Evolutionary conservation across 2,113 vertebrate species (phyloP).

Genomic region (Centrocercus urophasianus): DNA sequence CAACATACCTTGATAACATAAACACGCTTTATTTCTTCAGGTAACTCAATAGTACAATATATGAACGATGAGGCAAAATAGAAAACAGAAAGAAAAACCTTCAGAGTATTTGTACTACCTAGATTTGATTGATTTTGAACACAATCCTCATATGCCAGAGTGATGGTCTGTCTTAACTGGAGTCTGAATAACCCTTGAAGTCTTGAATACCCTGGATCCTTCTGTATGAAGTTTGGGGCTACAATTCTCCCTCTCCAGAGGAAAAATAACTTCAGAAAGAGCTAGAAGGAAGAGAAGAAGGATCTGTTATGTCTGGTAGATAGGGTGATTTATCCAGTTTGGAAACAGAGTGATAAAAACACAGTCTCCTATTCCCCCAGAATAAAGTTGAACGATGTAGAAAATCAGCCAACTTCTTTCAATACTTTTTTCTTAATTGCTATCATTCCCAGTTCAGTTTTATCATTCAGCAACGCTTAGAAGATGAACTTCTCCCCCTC

Average conservation of each 20-base stretch:
- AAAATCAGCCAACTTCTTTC: slow-evolving; percentile 57
- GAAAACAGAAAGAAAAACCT: slow-evolving; percentile 69
- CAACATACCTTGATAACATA: slow-evolving; percentile 53
- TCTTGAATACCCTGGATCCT: slow-evolving; percentile 27
- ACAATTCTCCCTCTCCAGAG: slow-evolving; percentile 20
- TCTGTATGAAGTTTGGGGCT: slow-evolving; percentile 54
- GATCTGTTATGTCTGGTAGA: slow-evolving; percentile 53
- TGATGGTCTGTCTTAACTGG: slow-evolving; percentile 58
- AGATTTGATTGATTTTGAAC: slow-evolving; percentile 63
- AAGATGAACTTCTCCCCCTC: background rate
- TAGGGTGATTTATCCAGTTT: slow-evolving; percentile 55
- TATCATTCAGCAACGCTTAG: slow-evolving; percentile 28
- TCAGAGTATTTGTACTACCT: slow-evolving; percentile 52
- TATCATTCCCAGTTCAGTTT: slow-evolving; percentile 41
- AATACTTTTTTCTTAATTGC: slow-evolving; percentile 31
- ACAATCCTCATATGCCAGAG: background rate
- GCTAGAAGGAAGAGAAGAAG: slow-evolving; percentile 44
- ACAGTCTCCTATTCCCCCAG: background rate
- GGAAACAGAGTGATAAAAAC: slow-evolving; percentile 48
- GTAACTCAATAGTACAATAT: slow-evolving; percentile 54
- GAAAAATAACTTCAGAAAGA: slow-evolving; percentile 46
- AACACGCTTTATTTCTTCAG: slow-evolving; percentile 65
- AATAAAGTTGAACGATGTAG: slow-evolving; percentile 25
- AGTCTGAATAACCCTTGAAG: slow-evolving; percentile 48
- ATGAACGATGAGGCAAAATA: slow-evolving; percentile 64